Evolutionary conservation across 2,888 invertebrate genomes (phyloP).

Genomic region (Coleophora flavipennella): DNA sequence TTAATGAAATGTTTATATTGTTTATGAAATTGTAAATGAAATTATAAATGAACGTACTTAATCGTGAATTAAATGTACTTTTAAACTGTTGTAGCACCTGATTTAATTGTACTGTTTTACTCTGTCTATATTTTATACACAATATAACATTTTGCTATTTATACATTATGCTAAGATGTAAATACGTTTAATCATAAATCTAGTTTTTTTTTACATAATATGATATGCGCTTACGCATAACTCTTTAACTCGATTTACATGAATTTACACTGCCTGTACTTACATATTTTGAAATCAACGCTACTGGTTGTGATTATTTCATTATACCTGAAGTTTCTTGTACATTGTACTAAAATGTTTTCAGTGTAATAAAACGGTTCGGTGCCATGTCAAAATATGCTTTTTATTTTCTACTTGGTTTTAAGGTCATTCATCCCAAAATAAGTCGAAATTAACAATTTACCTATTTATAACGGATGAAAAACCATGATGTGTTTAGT

Average conservation of each 20-base stretch:
- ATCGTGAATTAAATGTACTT: not conserved
- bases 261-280: too few species aligned
- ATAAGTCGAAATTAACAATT: too few species aligned
- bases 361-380: constrained; percentile 42
- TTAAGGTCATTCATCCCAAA: too few species aligned
- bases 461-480: too few species aligned
- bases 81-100: constrained; percentile 2
- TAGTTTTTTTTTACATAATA: too few species aligned
- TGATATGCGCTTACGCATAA: too few species aligned
- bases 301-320: constrained; percentile 57
- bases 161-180: too few species aligned
- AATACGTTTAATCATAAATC: too few species aligned
- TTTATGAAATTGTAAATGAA: not conserved
- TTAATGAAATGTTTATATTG: not conserved
- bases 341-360: constrained; percentile 17
- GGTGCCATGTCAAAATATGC: constrained; percentile 48
- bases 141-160: too few species aligned
- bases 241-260: too few species aligned
- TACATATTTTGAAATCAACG: not conserved
- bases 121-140: too few species aligned
- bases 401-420: constrained; percentile 16
- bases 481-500: too few species aligned
- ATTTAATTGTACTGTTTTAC: not conserved
- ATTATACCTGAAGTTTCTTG: constrained; percentile 24
- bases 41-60: constrained; percentile 7